Percentiles rank a stretch among this genome's conserved stretches.
Conservation (phyloP, 2,113 vertebrate genomes). For the Pteronura brasiliensis region DNA sequence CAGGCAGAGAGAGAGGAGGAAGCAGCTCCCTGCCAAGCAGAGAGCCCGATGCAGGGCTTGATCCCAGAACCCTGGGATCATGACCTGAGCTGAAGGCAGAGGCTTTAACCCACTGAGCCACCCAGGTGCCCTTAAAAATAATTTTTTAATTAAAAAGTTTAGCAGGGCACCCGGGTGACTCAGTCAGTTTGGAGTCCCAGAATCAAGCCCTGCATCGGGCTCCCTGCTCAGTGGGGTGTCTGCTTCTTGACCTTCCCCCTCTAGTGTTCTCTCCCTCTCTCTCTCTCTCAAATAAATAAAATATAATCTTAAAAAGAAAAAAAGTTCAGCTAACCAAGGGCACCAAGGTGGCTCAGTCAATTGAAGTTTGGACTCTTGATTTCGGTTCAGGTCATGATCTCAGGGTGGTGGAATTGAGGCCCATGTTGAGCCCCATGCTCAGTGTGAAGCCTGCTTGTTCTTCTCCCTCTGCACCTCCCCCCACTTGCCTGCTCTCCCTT, state of each 20-base stretch:
- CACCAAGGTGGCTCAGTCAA: too few relatives aligned
- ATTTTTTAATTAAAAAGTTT: neutral
- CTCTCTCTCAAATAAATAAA: too few relatives aligned
- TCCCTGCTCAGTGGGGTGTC: too few relatives aligned
- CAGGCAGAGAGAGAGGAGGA: too few relatives aligned
- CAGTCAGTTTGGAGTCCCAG: neutral
- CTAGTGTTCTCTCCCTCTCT: too few relatives aligned
- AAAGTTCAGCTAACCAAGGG: neutral
- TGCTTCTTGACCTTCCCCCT: too few relatives aligned
- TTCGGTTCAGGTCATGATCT: neutral
- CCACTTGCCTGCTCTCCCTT: neutral
- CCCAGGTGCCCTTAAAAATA: neutral
- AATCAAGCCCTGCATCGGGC: too few relatives aligned
- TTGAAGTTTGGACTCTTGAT: neutral
- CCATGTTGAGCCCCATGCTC: neutral
- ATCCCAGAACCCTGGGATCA: too few relatives aligned
- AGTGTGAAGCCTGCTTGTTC: neutral
- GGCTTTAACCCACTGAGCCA: too few relatives aligned
- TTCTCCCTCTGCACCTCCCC: neutral
- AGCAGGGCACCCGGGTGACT: neutral
- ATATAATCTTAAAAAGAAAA: neutral
- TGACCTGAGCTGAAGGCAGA: too few relatives aligned
- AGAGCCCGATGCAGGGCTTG: too few relatives aligned
- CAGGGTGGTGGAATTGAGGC: neutral
- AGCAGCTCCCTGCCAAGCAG: too few relatives aligned